Percentiles rank a stretch among this genome's conserved stretches.
These are phyloP conservation scores for Xanthia togata DNA, from an alignment of 2,888 invertebrate genomes.

Conservation along the genomic window DNA sequence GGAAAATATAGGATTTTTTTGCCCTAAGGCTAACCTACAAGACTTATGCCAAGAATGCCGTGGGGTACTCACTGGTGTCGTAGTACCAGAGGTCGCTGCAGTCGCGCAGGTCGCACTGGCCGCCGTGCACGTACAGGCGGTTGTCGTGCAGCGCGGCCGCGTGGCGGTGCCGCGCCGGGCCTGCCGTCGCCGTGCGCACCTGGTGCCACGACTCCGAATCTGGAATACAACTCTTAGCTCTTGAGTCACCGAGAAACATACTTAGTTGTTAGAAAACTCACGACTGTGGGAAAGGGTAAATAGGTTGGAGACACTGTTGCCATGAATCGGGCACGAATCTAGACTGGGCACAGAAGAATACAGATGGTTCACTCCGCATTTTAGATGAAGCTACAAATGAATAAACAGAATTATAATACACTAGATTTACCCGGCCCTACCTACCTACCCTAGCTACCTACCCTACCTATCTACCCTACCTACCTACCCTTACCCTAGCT, in stretches of 20 bases:
- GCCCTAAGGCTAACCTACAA: background rate
- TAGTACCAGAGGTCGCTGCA: constrained; percentile 95
- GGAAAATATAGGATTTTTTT: background rate
- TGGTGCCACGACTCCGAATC: constrained; percentile 96
- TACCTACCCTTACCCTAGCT: no score
- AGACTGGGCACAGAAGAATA: no score
- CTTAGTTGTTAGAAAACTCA: background rate
- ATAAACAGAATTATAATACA: no score
- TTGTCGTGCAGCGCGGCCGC: constrained; percentile 94
- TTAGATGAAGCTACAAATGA: no score
- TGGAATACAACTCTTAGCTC: constrained; percentile 71
- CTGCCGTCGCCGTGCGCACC: constrained; percentile 81
- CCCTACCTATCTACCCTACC: no score
- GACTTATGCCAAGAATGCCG: background rate
- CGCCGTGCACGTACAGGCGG: constrained; percentile 96
- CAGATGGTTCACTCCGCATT: no score
- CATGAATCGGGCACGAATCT: background rate
- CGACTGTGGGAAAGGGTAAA: background rate
- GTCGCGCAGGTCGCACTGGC: constrained; percentile 95
- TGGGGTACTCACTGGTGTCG: constrained; percentile 91
- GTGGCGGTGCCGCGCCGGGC: constrained; percentile 95
- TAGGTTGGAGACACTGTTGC: background rate
- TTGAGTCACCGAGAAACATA: background rate
- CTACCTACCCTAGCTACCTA: no score
- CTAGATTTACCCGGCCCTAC: no score